Evolutionary conservation across 1,140 invertebrate genomes (phyloP).

Genomic region (Frieseomelitta varia): DNA sequence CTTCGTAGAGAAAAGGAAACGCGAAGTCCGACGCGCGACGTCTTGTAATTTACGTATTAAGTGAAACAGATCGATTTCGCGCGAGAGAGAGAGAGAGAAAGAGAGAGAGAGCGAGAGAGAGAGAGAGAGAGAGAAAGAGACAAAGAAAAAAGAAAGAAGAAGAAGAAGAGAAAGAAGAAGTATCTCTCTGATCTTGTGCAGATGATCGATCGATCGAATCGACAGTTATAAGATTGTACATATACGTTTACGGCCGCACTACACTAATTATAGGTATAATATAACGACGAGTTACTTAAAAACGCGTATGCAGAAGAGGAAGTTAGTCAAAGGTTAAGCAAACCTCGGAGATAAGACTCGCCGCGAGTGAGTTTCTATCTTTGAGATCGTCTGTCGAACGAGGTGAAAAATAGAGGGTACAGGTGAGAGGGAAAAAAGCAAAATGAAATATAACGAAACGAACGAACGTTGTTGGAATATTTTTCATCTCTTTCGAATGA

Average conservation of each 20-base stretch:
- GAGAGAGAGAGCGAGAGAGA: too few relatives aligned
- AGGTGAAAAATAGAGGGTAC: neutral
- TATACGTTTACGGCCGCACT: slow-evolving; percentile 13
- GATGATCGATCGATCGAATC: neutral
- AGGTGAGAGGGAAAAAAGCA: neutral
- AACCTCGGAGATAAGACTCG: neutral
- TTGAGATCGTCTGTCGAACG: neutral
- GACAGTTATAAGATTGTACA: slow-evolving; percentile 30
- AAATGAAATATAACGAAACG: neutral
- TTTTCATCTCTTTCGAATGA: neutral
- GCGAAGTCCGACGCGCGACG: neutral
- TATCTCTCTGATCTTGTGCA: neutral
- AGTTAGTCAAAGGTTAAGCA: neutral
- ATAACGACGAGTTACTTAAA: slow-evolving; percentile 1
- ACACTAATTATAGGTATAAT: slow-evolving; percentile 1
- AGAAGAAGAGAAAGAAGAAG: too few relatives aligned
- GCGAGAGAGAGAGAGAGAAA: neutral
- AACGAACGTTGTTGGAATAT: neutral
- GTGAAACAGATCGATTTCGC: neutral
- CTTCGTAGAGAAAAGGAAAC: neutral
- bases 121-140: too few relatives aligned
- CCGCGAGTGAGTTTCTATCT: neutral
- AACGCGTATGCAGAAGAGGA: neutral
- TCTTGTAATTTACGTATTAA: neutral
- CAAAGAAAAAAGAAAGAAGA: too few relatives aligned